Conservation (phyloP, 2,113 vertebrate species). For the Callochromis pleurospilus region DNA sequence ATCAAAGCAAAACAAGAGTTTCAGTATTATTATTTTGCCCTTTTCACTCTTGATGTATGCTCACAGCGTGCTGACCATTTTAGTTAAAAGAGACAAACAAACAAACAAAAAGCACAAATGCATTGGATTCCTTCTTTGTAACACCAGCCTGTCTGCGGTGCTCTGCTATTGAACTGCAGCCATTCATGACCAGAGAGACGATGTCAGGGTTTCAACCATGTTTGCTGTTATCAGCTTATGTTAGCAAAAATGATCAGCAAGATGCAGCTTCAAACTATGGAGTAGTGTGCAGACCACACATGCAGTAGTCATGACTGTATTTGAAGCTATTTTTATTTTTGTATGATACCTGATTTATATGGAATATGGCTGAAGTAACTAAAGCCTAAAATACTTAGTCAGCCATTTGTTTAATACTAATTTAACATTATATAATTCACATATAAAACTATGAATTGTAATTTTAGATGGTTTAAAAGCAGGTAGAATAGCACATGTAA, state of each 20-base stretch:
- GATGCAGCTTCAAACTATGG: neutral
- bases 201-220: neutral
- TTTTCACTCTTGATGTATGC: rapidly evolving
- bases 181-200: neutral
- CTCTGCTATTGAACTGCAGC: neutral
- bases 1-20: neutral
- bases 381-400: neutral
- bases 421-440: neutral
- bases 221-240: neutral
- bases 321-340: neutral
- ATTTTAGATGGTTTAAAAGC: neutral
- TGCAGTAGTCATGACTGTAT: neutral
- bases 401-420: rapidly evolving
- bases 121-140: neutral
- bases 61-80: neutral
- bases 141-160: neutral
- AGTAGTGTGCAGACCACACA: neutral
- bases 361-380: neutral
- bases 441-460: neutral
- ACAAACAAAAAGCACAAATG: neutral
- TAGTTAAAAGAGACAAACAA: neutral
- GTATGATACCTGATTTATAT: neutral
- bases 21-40: neutral
- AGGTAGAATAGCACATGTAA: rapidly evolving
- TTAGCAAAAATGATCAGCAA: neutral